Conservation (phyloP, 2,797 vertebrate genomes). For the Myotis myotis region DNA sequence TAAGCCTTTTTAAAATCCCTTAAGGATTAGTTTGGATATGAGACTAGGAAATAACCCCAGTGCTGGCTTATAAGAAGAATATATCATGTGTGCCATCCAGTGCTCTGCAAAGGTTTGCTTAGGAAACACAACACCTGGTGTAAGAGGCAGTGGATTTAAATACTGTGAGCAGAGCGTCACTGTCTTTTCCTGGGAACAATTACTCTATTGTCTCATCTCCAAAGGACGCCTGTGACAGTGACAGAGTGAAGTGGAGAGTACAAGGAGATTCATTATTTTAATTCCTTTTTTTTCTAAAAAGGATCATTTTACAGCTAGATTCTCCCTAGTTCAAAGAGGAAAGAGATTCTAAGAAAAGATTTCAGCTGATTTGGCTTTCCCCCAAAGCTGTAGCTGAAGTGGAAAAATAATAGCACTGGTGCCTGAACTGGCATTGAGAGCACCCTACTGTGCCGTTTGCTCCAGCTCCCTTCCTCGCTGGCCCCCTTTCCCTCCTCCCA, state of each 20-base stretch:
- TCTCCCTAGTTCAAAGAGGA: not conserved
- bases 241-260: not conserved
- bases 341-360: not conserved
- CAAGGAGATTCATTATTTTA: constrained; percentile 37
- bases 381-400: not conserved
- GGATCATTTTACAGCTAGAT: not conserved
- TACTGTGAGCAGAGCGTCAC: not conserved
- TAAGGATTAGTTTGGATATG: not conserved
- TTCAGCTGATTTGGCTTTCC: not conserved
- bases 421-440: not conserved
- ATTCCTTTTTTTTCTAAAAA: constrained; percentile 39
- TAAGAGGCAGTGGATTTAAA: not conserved
- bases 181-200: constrained; percentile 37
- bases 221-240: not conserved
- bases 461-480: not conserved
- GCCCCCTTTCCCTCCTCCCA: not conserved
- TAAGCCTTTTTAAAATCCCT: not conserved
- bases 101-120: not conserved
- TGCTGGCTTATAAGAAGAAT: not conserved
- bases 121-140: not conserved
- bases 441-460: not conserved
- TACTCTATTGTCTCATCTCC: constrained; percentile 11
- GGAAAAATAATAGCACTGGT: not conserved
- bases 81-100: not conserved
- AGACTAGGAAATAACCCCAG: not conserved